phyloP scores from a whole-genome alignment of 2,888 invertebrate species.

The Unio pictorum region DNA sequence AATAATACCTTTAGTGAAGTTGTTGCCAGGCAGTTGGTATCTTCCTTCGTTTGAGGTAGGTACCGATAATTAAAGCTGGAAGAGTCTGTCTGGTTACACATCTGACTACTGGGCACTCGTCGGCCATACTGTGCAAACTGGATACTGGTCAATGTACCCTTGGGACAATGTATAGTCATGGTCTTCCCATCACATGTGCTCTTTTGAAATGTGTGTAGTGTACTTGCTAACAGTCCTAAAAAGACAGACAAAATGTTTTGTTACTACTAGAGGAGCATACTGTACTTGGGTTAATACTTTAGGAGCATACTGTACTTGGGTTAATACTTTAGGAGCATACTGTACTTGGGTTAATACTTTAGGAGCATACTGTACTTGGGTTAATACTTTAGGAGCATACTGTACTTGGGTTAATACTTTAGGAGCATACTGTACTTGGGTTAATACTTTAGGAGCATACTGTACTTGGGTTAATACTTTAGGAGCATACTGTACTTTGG shows the following conservation, averaged over 20 bases:
- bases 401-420: no score
- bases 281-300: no score
- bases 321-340: no score
- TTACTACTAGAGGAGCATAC: no score
- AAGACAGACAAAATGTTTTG: slow-evolving; percentile 11
- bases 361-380: no score
- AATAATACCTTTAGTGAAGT: slow-evolving; percentile 57
- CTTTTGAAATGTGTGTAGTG: slow-evolving; percentile 90
- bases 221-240: slow-evolving; percentile 90
- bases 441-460: no score
- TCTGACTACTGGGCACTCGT: slow-evolving; percentile 72
- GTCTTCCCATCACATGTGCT: slow-evolving; percentile 93
- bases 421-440: no score
- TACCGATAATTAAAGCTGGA: slow-evolving; percentile 10
- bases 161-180: slow-evolving; percentile 89
- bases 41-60: slow-evolving; percentile 38
- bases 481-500: no score
- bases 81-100: slow-evolving; percentile 50
- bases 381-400: no score
- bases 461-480: no score
- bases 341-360: no score
- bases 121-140: slow-evolving; percentile 92
- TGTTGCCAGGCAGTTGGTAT: slow-evolving; percentile 63
- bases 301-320: no score
- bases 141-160: slow-evolving; percentile 91